Conservation (phyloP, 2,113 vertebrate species). For the Carassius gibelio region DNA sequence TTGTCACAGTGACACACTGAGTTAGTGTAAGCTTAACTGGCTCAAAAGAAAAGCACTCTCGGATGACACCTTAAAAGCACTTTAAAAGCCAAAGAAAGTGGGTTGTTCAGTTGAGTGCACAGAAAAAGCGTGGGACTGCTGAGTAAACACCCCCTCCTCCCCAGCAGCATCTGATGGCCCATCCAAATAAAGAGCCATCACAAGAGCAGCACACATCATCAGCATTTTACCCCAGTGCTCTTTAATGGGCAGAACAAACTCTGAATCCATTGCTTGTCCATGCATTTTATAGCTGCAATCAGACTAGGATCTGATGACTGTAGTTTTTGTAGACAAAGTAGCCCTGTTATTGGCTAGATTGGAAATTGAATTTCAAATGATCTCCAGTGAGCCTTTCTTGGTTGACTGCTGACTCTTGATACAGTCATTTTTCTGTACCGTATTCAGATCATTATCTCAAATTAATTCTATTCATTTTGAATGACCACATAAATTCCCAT, state of each 20-base stretch:
- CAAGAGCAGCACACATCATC: slow-evolving; percentile 47
- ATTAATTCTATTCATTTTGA: slow-evolving; percentile 20
- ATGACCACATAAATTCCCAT: slow-evolving; percentile 1
- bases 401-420: slow-evolving; percentile 26
- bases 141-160: slow-evolving; percentile 42
- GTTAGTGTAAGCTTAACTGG: slow-evolving; percentile 55
- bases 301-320: slow-evolving; percentile 37
- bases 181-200: slow-evolving; percentile 56
- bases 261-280: slow-evolving; percentile 40
- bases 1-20: slow-evolving; percentile 34
- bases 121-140: slow-evolving; percentile 44
- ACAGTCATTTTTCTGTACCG: not conserved
- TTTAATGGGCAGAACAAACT: slow-evolving; percentile 53
- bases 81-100: slow-evolving; percentile 44
- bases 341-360: not conserved
- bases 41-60: slow-evolving; percentile 55
- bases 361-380: slow-evolving; percentile 29
- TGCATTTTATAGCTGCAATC: slow-evolving; percentile 50
- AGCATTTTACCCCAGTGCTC: slow-evolving; percentile 47
- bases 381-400: slow-evolving; percentile 1
- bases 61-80: slow-evolving; percentile 54
- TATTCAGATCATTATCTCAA: slow-evolving; percentile 16
- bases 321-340: slow-evolving; percentile 28
- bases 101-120: slow-evolving; percentile 46
- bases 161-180: slow-evolving; percentile 44